These are phyloP conservation scores for Lasioglossum pauxillum DNA, from an alignment of 2,888 invertebrate species.

Conservation along the genomic window DNA sequence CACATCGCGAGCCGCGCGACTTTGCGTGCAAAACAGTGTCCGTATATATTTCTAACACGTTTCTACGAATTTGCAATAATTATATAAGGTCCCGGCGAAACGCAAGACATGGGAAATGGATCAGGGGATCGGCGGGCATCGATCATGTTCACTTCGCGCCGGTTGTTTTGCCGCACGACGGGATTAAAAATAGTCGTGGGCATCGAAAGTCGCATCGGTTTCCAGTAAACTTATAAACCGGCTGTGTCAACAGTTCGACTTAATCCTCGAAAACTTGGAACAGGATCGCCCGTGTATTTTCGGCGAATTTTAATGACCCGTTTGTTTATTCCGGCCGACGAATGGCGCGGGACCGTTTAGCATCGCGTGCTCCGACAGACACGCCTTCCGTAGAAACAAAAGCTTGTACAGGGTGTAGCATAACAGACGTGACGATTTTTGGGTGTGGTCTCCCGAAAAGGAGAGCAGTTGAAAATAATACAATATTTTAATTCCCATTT, in stretches of 20 bases:
- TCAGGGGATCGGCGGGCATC: background rate
- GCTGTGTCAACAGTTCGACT: conserved; percentile 35
- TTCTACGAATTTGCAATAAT: conserved; percentile 35
- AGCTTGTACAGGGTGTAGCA: conserved; percentile 6
- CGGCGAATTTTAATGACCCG: conserved; percentile 66
- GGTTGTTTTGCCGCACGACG: background rate
- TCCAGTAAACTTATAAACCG: conserved; percentile 22
- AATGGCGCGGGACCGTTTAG: conserved; percentile 57
- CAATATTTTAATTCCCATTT: background rate
- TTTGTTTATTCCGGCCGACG: conserved; percentile 58
- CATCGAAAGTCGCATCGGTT: background rate
- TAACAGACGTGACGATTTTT: background rate
- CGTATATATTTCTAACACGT: conserved; percentile 46
- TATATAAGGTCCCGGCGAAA: conserved; percentile 35
- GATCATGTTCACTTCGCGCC: background rate
- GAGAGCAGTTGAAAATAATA: background rate
- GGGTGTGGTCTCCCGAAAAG: background rate
- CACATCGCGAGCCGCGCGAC: background rate
- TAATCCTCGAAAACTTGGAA: conserved; percentile 47
- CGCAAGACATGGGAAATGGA: background rate
- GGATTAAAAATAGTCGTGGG: background rate
- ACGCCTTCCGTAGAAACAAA: conserved; percentile 54
- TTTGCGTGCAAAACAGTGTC: conserved; percentile 37
- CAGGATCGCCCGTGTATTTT: conserved; percentile 59
- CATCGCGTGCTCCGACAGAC: conserved; percentile 47